These are phyloP conservation scores for Watsonalla cultraria DNA, from an alignment of 2,888 invertebrate genomes.

Conservation along the genomic window DNA sequence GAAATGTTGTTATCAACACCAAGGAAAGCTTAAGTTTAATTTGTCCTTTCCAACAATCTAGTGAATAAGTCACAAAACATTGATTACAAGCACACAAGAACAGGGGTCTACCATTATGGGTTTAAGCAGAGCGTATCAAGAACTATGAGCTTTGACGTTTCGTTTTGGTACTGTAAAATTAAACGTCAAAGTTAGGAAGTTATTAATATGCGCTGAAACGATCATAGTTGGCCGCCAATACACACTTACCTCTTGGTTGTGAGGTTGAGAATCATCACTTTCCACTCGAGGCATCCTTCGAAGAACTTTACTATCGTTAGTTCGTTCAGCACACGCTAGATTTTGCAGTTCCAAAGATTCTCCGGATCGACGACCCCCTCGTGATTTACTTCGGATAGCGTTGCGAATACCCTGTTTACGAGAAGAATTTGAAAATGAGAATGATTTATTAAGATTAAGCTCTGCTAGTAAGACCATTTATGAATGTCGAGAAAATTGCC, in stretches of 20 bases:
- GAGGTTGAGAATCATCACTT: slow-evolving; percentile 82
- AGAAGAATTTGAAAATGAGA: not conserved
- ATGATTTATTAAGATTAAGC: too few relatives aligned
- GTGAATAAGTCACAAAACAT: too few relatives aligned
- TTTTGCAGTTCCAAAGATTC: slow-evolving; percentile 81
- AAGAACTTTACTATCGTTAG: slow-evolving; percentile 74
- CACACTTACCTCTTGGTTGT: slow-evolving; percentile 53
- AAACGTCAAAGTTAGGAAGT: too few relatives aligned
- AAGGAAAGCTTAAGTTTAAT: not conserved
- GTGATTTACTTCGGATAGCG: slow-evolving; percentile 76
- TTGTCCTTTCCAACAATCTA: not conserved
- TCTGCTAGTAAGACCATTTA: too few relatives aligned
- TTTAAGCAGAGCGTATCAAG: too few relatives aligned
- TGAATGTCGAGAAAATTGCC: too few relatives aligned
- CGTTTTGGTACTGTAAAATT: too few relatives aligned
- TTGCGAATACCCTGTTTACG: slow-evolving; percentile 76
- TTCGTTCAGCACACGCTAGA: slow-evolving; percentile 57
- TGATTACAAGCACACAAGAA: too few relatives aligned
- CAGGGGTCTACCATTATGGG: too few relatives aligned
- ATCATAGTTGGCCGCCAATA: too few relatives aligned
- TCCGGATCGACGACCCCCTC: slow-evolving; percentile 77
- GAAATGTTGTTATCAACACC: not conserved
- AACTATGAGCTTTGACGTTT: too few relatives aligned
- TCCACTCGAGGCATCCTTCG: slow-evolving; percentile 87
- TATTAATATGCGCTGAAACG: too few relatives aligned